phyloP scores from a whole-genome alignment of 2,113 vertebrate genomes.

The Lichenostomus cassidix region DNA sequence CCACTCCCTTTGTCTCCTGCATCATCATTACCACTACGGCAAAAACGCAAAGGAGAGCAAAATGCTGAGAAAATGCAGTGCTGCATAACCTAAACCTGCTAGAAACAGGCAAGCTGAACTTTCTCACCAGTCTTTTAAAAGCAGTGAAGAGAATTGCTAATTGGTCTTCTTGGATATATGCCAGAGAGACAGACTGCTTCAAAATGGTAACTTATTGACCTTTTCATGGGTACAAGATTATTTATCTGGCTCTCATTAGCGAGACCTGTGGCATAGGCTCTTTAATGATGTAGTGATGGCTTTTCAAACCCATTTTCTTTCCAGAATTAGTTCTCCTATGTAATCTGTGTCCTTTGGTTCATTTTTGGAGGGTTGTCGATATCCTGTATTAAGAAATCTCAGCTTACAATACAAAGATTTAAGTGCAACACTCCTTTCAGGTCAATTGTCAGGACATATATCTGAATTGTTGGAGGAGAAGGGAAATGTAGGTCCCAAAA shows the following conservation, averaged over 20 bases:
- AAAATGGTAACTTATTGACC: conserved; percentile 53
- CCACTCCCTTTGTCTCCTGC: not conserved
- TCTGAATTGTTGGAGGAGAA: not conserved
- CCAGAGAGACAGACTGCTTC: conserved; percentile 16
- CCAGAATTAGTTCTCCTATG: not conserved
- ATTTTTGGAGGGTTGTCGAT: not conserved
- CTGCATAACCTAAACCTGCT: not conserved
- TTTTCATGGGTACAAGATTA: conserved; percentile 57
- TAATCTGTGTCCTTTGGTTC: not conserved
- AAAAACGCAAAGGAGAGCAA: not conserved
- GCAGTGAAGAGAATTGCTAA: conserved; percentile 24
- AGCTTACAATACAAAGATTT: not conserved
- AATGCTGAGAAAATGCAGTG: not conserved
- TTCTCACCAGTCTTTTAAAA: not conserved
- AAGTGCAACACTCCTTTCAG: not conserved
- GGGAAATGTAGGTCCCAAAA: not conserved
- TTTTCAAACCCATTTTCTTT: conserved; percentile 51
- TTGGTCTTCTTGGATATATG: conserved; percentile 8
- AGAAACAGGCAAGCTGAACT: not conserved
- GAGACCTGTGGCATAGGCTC: not conserved
- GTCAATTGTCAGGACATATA: not conserved
- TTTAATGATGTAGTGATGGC: conserved; percentile 22
- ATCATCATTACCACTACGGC: not conserved
- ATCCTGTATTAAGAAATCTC: not conserved
- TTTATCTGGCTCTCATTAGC: conserved; percentile 51